These are phyloP conservation scores for Irena cyanogastra DNA, from an alignment of 2,113 vertebrate species.

Conservation along the genomic window DNA sequence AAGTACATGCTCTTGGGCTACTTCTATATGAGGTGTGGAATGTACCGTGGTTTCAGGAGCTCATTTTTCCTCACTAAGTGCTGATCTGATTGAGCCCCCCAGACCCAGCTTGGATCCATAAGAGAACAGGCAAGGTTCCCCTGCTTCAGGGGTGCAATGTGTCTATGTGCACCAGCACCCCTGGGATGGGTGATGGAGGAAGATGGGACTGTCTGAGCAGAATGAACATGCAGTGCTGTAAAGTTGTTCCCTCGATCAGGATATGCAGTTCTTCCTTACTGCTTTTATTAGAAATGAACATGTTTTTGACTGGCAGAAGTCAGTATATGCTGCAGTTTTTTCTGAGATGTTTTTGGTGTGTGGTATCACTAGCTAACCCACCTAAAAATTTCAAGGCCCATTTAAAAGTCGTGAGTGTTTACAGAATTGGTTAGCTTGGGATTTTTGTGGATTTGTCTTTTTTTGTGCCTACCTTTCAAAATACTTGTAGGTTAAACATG, in stretches of 20 bases:
- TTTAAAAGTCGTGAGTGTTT: background rate
- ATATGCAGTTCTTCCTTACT: background rate
- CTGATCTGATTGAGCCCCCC: background rate
- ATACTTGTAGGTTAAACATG: background rate
- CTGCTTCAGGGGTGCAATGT: background rate
- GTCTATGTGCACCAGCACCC: background rate
- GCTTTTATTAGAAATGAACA: background rate
- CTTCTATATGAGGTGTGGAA: background rate
- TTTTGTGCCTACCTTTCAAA: background rate
- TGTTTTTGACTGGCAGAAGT: background rate
- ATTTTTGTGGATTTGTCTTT: background rate
- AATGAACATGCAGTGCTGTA: background rate
- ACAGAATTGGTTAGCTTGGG: background rate
- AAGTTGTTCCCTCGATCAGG: background rate
- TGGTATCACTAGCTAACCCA: background rate
- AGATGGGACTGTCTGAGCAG: background rate
- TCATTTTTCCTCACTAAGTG: background rate
- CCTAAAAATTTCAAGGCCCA: background rate
- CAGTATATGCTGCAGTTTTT: background rate
- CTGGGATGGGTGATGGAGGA: background rate
- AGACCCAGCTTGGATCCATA: background rate
- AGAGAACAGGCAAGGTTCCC: background rate
- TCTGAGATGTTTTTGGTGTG: background rate
- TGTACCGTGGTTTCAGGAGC: accelerated
- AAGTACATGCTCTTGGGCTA: background rate